Evolutionary conservation across 64 coral and sea anemone genomes (phyloP).

Genomic region (Stylophora pistillata): DNA sequence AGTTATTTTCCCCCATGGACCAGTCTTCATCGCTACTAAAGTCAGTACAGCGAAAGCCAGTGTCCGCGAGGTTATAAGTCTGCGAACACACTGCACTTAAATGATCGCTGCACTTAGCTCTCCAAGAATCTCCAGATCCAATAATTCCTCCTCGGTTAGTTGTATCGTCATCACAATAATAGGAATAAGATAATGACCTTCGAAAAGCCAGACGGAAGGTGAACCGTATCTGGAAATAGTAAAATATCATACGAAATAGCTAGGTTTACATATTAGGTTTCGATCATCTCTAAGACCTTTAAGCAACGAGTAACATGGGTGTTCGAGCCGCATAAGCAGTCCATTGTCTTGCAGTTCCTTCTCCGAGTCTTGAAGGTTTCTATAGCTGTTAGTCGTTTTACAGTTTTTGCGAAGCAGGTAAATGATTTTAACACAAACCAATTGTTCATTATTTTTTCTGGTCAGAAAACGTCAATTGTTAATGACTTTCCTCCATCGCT

Average conservation of each 20-base stretch:
- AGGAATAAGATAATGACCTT: slow-evolving; percentile 1
- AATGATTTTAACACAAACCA: too few relatives aligned
- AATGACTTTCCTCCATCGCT: too few relatives aligned
- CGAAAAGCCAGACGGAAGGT: slow-evolving; percentile 65
- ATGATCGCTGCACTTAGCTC: background rate
- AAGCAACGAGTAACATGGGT: too few relatives aligned
- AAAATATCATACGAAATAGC: background rate
- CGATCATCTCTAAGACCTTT: background rate
- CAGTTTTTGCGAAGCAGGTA: too few relatives aligned
- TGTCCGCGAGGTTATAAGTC: background rate
- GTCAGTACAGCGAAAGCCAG: slow-evolving; percentile 57
- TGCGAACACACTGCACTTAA: background rate
- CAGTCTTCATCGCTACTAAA: slow-evolving; percentile 65
- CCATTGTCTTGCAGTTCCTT: too few relatives aligned
- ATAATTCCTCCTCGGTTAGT: background rate
- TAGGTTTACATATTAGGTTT: too few relatives aligned
- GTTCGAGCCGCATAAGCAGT: background rate
- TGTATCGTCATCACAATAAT: slow-evolving; percentile 42
- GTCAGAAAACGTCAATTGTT: too few relatives aligned
- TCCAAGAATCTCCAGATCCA: slow-evolving; percentile 39
- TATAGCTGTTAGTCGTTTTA: too few relatives aligned
- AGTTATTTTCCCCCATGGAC: slow-evolving; percentile 71
- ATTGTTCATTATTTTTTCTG: too few relatives aligned
- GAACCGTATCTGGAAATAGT: slow-evolving; percentile 10
- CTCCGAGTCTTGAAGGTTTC: too few relatives aligned